Base-by-base conservation (phyloP, 2,888 invertebrate species). In the Drosophila diplacantha region DNA sequence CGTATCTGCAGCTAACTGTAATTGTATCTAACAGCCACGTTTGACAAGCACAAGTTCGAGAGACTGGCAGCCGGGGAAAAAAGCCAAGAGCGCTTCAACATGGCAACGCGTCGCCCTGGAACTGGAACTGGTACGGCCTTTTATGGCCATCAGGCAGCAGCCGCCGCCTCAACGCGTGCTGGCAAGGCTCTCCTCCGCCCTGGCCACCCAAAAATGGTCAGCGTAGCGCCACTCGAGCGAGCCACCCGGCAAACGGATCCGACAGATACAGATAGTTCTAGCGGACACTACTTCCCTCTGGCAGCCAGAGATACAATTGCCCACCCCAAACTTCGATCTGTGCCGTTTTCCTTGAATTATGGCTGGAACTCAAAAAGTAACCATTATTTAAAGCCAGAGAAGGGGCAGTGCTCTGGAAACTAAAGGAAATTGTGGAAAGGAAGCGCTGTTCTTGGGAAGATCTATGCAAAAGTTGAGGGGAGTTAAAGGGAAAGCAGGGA, bases 191-290 rank as follows among this genome's bases (percentile, higher is more conserved):
- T 37, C 47, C 24, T 14, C 18, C 35, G 57, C 26, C 34, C 61
- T 67, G 67, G 75, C 83, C 78, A 82, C 78, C 83, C 83, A 82
- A 82, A 82, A 74, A 78, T 75, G 81, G 83, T 81, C 78, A 78
- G 70, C 72, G 59, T 59, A 78, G 78, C 78, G 78, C 78, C 78
- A 78, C 77, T 77, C 72, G 74, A 75, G 67, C 67, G 77, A 51
- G 51, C 18, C 44, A 29, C 29, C 18, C 29, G 3, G 18, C 35
- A 14, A 55, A 69, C 68, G 53, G 52, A 43, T 52, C 49, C 61
- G 66, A 49, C 49, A 62, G 65, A 68, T 72, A 59, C 78, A 61
- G 68, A 65, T 57, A 52, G 59, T 47, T 55, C 26, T 39, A 37
- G 62, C 41, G 35, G 34, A 31, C 35, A 47, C 54, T 37, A 26